Evolutionary conservation across 2,797 vertebrate genomes (phyloP).

Genomic region (Pangasius sanitwongsei): DNA sequence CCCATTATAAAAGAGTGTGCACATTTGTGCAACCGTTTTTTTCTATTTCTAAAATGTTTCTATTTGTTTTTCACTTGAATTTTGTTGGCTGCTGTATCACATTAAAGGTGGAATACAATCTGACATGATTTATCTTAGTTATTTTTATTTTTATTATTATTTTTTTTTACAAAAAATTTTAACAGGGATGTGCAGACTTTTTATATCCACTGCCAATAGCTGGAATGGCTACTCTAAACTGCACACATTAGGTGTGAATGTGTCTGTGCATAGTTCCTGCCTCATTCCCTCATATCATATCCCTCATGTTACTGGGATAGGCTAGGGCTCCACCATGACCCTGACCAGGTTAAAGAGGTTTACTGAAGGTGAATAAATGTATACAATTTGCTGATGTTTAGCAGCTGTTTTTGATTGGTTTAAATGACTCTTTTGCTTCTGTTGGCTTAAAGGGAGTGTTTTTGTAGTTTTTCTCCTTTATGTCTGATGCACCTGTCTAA

Average conservation of each 20-base stretch:
- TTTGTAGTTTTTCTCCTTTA: not conserved
- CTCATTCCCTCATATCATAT: not conserved
- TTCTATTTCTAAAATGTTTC: not conserved
- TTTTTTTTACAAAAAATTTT: not conserved
- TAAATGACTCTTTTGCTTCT: not conserved
- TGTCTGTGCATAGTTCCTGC: not conserved
- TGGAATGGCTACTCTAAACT: too few species aligned
- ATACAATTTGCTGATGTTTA: not conserved
- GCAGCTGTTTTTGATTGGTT: not conserved
- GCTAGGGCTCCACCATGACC: too few species aligned
- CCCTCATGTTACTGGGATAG: not conserved
- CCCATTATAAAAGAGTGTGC: not conserved
- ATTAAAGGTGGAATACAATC: not conserved
- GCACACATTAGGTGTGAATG: not conserved
- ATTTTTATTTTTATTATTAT: not conserved
- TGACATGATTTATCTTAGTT: not conserved
- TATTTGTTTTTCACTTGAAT: not conserved
- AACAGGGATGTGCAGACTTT: not conserved
- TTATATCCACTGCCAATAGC: not conserved
- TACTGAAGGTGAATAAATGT: not conserved
- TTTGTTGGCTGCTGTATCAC: not conserved
- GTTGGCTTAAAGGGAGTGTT: not conserved
- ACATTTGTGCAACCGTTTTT: not conserved
- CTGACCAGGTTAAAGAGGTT: not conserved
- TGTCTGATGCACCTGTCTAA: constrained; percentile 6